phyloP scores from a whole-genome alignment of 2,888 invertebrate species.

The Mythimna impura region DNA sequence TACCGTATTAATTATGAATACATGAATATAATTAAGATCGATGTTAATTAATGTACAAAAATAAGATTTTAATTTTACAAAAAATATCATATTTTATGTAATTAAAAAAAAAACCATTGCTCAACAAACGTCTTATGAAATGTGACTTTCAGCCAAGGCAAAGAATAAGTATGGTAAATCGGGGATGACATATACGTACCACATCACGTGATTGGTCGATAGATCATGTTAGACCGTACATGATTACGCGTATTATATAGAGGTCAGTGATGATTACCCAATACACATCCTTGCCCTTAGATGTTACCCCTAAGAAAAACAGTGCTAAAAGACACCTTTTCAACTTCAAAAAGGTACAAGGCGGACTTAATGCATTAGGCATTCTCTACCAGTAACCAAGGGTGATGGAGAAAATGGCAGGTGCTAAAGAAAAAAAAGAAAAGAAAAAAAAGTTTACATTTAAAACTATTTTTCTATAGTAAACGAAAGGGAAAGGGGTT shows the following conservation, averaged over 20 bases:
- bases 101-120: neutral
- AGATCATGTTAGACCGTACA: neutral
- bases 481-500: too few relatives aligned
- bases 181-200: neutral
- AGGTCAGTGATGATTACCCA: too few relatives aligned
- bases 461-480: too few relatives aligned
- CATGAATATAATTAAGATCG: neutral
- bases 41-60: neutral
- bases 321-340: neutral
- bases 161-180: conserved; percentile 5
- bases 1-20: neutral
- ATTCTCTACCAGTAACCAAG: too few relatives aligned
- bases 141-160: neutral
- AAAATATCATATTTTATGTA: neutral
- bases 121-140: neutral
- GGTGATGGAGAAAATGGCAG: too few relatives aligned
- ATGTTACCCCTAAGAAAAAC: neutral
- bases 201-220: conserved; percentile 6
- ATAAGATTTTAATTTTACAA: neutral
- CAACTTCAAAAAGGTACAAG: too few relatives aligned
- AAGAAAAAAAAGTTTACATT: too few relatives aligned
- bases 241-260: too few relatives aligned
- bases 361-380: too few relatives aligned
- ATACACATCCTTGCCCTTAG: neutral
- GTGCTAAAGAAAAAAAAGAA: too few relatives aligned